These are phyloP conservation scores for Trissolcus basalis DNA, from an alignment of 1,140 invertebrate species.

Conservation along the genomic window DNA sequence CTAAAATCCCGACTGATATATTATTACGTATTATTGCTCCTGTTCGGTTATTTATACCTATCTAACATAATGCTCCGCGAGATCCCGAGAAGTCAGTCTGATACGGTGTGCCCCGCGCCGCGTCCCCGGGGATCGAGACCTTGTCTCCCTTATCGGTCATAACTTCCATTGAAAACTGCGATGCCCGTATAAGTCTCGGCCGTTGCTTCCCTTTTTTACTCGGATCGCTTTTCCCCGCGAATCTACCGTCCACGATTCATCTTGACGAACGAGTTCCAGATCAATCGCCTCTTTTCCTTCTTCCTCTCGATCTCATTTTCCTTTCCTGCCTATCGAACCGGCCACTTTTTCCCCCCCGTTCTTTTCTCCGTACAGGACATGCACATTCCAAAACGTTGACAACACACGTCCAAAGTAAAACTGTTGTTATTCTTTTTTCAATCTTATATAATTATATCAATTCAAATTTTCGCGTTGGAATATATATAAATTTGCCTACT, in stretches of 20 bases:
- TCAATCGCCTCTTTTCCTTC: slow-evolving; percentile 21
- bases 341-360: slow-evolving; percentile 8
- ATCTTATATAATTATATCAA: neutral
- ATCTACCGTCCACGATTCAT: slow-evolving; percentile 46
- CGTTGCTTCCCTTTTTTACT: slow-evolving; percentile 43
- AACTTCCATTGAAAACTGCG: slow-evolving; percentile 70
- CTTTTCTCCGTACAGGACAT: neutral
- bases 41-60: slow-evolving; percentile 77
- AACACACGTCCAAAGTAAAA: neutral
- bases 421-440: neutral
- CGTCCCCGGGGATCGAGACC: slow-evolving; percentile 69
- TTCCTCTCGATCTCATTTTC: slow-evolving; percentile 10
- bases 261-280: slow-evolving; percentile 47
- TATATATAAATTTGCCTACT: no score
- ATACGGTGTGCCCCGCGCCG: slow-evolving; percentile 60
- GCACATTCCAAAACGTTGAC: no score
- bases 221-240: slow-evolving; percentile 46
- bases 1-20: slow-evolving; percentile 78
- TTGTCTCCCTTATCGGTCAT: slow-evolving; percentile 75
- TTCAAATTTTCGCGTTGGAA: slow-evolving; percentile 3
- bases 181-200: slow-evolving; percentile 55
- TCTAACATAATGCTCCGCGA: slow-evolving; percentile 75
- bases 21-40: slow-evolving; percentile 78
- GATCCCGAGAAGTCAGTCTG: slow-evolving; percentile 69
- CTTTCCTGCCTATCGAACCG: no score